These are phyloP conservation scores for Brachionus asplanchnoidis DNA, from an alignment of 1,140 invertebrate genomes.

Conservation along the genomic window DNA sequence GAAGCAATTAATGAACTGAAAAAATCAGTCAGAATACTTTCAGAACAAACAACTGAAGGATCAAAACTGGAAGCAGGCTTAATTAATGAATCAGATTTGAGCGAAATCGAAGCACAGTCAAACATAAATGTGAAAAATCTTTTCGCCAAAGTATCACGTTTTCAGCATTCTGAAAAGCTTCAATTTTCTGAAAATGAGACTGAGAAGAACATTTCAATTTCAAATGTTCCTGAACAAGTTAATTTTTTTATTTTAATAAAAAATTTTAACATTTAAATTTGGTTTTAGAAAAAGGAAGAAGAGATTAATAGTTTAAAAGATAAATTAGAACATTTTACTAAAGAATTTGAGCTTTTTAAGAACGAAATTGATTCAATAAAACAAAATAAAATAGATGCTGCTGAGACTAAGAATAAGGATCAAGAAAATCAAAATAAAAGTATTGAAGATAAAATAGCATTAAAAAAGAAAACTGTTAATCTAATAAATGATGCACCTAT, in stretches of 20 bases:
- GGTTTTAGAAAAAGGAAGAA: background rate
- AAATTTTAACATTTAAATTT: background rate
- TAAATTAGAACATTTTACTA: slow-evolving; percentile 49
- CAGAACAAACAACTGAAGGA: slow-evolving; percentile 41
- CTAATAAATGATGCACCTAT: slow-evolving; percentile 63
- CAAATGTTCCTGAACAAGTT: slow-evolving; percentile 47
- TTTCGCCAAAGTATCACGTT: slow-evolving; percentile 54
- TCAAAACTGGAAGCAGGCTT: slow-evolving; percentile 45
- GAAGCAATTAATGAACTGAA: background rate
- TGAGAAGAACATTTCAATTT: slow-evolving; percentile 3
- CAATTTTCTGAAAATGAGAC: slow-evolving; percentile 53
- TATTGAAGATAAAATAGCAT: slow-evolving; percentile 48
- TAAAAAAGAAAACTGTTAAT: slow-evolving; percentile 62
- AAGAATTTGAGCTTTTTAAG: slow-evolving; percentile 48
- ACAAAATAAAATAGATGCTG: background rate
- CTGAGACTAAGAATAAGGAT: slow-evolving; percentile 12
- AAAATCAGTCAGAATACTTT: background rate
- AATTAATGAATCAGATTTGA: slow-evolving; percentile 46
- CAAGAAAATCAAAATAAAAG: slow-evolving; percentile 43
- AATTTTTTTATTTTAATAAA: background rate
- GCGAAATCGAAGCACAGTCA: slow-evolving; percentile 44
- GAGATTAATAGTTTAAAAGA: slow-evolving; percentile 46
- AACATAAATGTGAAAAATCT: background rate
- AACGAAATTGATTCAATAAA: slow-evolving; percentile 49
- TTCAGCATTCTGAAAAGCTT: slow-evolving; percentile 57